Conservation (phyloP, 2,888 invertebrate species). For the Xestia rhomboidea region DNA sequence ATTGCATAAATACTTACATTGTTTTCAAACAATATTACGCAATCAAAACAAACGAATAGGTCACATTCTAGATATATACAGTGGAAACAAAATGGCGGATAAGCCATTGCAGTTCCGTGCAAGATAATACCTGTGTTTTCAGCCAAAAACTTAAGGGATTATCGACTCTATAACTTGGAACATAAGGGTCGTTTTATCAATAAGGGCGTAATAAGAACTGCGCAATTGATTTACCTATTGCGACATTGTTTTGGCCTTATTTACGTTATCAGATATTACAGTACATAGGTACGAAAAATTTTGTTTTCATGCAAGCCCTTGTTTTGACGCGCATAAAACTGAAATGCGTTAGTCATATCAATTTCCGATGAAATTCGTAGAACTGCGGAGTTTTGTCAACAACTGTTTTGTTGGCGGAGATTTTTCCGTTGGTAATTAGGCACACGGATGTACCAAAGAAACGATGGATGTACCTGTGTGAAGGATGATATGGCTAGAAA, state of each 20-base stretch:
- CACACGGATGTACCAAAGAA: no score
- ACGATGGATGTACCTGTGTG: no score
- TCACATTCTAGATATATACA: slow-evolving; percentile 25
- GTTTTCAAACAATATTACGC: slow-evolving; percentile 39
- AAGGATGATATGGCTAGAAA: no score
- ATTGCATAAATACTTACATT: slow-evolving; percentile 30
- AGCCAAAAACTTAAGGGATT: background rate
- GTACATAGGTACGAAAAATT: slow-evolving; percentile 22
- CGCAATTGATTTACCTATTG: slow-evolving; percentile 48
- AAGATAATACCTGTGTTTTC: slow-evolving; percentile 29
- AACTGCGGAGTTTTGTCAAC: slow-evolving; percentile 40
- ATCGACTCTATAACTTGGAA: background rate
- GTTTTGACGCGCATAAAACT: slow-evolving; percentile 47
- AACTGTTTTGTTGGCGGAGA: slow-evolving; percentile 4
- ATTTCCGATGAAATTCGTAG: slow-evolving; percentile 45
- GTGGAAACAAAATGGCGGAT: slow-evolving; percentile 13
- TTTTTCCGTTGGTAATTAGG: background rate
- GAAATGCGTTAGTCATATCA: slow-evolving; percentile 56
- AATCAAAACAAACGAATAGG: slow-evolving; percentile 43
- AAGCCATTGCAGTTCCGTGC: slow-evolving; percentile 16
- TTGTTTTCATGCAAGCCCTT: slow-evolving; percentile 41
- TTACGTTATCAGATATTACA: slow-evolving; percentile 59
- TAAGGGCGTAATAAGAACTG: slow-evolving; percentile 48
- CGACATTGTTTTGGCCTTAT: slow-evolving; percentile 40
- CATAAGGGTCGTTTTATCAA: slow-evolving; percentile 37